phyloP scores from a whole-genome alignment of 2,113 vertebrate genomes.

The Aplodontia rufa region DNA sequence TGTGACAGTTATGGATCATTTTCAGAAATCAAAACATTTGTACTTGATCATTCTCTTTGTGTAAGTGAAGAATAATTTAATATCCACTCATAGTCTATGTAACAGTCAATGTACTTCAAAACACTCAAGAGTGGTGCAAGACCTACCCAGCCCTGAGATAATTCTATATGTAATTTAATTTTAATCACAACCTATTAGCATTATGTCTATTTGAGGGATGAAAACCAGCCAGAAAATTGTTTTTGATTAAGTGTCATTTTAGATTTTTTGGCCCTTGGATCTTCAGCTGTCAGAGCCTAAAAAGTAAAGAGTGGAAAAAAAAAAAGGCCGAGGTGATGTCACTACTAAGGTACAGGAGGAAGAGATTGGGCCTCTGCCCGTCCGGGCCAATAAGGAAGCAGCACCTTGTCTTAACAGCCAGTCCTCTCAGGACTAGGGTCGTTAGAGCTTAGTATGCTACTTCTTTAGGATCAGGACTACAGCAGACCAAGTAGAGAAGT shows the following conservation, averaged over 20 bases:
- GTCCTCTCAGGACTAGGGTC: no score
- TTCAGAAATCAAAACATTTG: background rate
- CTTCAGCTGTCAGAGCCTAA: no score
- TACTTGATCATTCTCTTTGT: background rate
- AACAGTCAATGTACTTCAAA: background rate
- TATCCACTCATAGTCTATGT: background rate
- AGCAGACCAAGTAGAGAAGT: background rate
- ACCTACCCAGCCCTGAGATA: background rate
- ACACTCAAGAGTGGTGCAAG: background rate
- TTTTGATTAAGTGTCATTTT: background rate
- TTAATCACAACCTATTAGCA: background rate
- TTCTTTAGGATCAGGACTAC: background rate
- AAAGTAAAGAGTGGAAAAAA: background rate
- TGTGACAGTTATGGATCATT: background rate
- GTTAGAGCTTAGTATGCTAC: rapidly evolving
- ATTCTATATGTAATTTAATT: background rate
- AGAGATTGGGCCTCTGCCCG: background rate
- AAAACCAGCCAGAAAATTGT: background rate
- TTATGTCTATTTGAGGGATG: background rate
- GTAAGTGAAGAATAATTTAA: background rate
- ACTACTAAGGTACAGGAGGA: background rate
- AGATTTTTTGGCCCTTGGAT: background rate
- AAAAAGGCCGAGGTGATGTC: background rate
- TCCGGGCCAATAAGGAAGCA: background rate
- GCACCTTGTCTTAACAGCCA: no score